Base-by-base conservation (phyloP, 2,888 invertebrate species). In the Scaptomyza polygonia region DNA sequence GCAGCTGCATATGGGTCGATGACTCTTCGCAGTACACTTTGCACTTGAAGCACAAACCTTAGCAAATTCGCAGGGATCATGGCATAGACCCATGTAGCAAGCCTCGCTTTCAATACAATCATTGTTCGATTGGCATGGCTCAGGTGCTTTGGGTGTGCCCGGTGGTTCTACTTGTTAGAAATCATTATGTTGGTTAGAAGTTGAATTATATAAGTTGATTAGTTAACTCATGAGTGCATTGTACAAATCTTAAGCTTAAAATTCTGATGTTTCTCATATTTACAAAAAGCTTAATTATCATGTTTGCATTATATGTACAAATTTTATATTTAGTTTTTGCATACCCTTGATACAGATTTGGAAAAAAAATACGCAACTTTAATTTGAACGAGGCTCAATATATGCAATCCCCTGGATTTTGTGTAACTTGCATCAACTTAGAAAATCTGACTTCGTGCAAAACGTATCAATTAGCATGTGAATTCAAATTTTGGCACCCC, bases 81-180 rank as follows among this genome's bases (percentile, higher is more conserved):
- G 95, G 92, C 96, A 97, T 86, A 94, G 92, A 88, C 95, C 95
- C 94, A 95, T 95, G 92, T 95, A 95, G 92, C 97, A 97, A 89
- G 96, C 95, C 93, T 96, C 95, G 80, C 93, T 95, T 90, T 95
- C 95, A 92, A 95, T 95, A 93, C 97, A 97, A 92, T 97, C 96
- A 90, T 94, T 95, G 92, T 96, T 96, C 91, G 95, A 95, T 92
- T 95, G 94, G 93, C 96, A 97, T 89, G 95, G 95, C 92, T 95
- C 96, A 87, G 94, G 95, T 91, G 93, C 94, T 92, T 95, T 95
- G 88, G 94, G 93, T 91, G 93, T 93, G 91, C 94, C 95, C 88
- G 94, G 94, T 90, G 95, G 93, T 93, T 95, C 95, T 95, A 94
- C 85, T 89, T 81, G 78, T 83, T 86, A 84, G 51, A 88, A 75